Evolutionary conservation across 2,113 vertebrate genomes (phyloP), one percentile per base, ranked within the genome.

Genomic region (Ia io): DNA sequence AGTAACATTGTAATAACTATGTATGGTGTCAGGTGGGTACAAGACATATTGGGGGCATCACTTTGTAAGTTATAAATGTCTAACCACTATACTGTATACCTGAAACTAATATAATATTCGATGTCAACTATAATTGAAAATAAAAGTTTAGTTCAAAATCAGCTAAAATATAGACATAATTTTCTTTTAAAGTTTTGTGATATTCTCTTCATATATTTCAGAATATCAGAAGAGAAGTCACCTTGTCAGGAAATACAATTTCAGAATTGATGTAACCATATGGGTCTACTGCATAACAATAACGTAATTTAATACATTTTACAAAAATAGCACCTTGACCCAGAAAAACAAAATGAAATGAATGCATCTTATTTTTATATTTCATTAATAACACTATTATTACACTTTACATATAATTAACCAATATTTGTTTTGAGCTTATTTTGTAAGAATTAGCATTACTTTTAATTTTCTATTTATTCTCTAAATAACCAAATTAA

Each of bases 121-220:
- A 63, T 44, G 79, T 82, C 53, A 61, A 42, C 79, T 63, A 5
- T 63, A 83, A 32, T 32, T 63, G 11, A 32, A 56, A 61, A 80
- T 30, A 30, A 51, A 22, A 92, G 83, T 91, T 95, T 92, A 77
- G 61, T 93, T 91, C 93, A 91, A 96, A n/a, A 56, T 89, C 71
- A 49, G 40, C 32, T 84, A 83, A 91, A 95, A 69, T 32, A 91
- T 67, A 95, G 84, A 92, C 0, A 5, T 30, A 71, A 0, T 94
- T 94, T 77, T 37, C 56, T 94, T 91, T 96, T 70, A 80, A 69
- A 88, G 76, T 91, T 25, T 84, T 93, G 49, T 90, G 63, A 79
- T 77, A 97, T n/a, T 96, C 37, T 92, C 90, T 94, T 86, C 76
- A 90, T 80, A 86, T 94, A 94, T 89, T 82, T 95, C 94, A 59